Evolutionary conservation across 2,113 vertebrate genomes (phyloP), one percentile per base, ranked within the genome.

Genomic region (Perca flavescens): DNA sequence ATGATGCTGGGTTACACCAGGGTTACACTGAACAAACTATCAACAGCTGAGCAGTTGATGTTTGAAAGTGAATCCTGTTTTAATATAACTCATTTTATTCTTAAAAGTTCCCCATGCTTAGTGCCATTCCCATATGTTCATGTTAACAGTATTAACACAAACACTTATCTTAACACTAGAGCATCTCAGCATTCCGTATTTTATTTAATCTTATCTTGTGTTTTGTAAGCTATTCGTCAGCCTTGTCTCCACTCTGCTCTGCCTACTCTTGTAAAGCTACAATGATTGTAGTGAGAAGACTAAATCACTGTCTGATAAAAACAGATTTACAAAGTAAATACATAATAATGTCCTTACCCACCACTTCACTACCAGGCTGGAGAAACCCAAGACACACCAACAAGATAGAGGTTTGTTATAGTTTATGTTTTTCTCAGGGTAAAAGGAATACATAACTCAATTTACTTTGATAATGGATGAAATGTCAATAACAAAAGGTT

Each of bases 231-330:
- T 36, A 70, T 56, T 77, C 34, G 64, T 81, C 66, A 75, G 34
- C 56, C 36, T 49, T 21, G 60, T 74, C 31, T 80, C 66, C 11
- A 36, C 49, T 74, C 50, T 53, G 52, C 72, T 49, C 56, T 47
- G 62, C 22, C 54, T 19, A 2, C 69, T 8, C 17, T 10, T 40
- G 19, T 2, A 69, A 46, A n/a, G 77, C 22, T 53, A 80, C 75
- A 15, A 36, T 74, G 22, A 87, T 46, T n/a, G 31, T 60, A 16
- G 36, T 68, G 31, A 28, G 34, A 50, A 77, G 68, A 57, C 57
- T 79, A 7, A 86, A 83, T 73, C 82, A 80, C 83, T 21, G 50
- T 64, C 47, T 56, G 76, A 80, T 79, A 62, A 77, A 49, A 49
- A 82, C 68, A 28, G 43, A 17, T 74, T 40, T 56, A 69, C 10